Evolutionary conservation across 2,797 vertebrate species (phyloP), one percentile per base, ranked within the genome.

Genomic region (Lophius americanus): DNA sequence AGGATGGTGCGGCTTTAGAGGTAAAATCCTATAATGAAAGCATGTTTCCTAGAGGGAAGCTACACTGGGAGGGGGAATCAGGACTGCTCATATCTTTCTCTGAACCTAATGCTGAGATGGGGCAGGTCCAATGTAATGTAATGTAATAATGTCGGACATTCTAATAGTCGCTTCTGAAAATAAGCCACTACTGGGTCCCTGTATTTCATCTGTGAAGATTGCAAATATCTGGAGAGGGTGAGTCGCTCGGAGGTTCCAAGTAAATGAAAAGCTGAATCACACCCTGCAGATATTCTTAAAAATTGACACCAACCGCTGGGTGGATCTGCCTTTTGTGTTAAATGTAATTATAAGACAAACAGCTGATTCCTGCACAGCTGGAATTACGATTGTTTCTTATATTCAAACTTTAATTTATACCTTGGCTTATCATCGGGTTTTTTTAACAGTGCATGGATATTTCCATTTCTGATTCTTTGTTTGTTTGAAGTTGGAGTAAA

Each of bases 61-160:
- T 4, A 12, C 5, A 32, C 51, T 13, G 4, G 12, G 0, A 33
- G 5, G 7, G 59, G 5, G 3, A 3, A 11, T 43, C 3, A 5
- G 12, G 48, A 51, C 50, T 2, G 8, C 42, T 64, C 51, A 43
- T 60, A 38, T 56, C 52, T 60, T 68, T 68, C 44, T 72, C 53
- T 48, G 11, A 71, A 83, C 73, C 55, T 51, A 63, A 70, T 55
- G 81, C 85, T 78, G 79, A 70, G 82, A 51, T 37, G 66, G 32
- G 67, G 55, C 81, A 76, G 62, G 76, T 76, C 75, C n/a, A n/a
- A n/a, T n/a, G n/a, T n/a, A n/a, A n/a, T n/a, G n/a, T n/a, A n/a
- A n/a, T n/a, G n/a, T n/a, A 88, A 83, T 82, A 80, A 78, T 73
- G 75, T 85, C 74, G 74, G 70, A 84, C 83, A 89, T 90, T 90